phyloP scores from a whole-genome alignment of 2,888 invertebrate species.

The Zeuzera pyrina region DNA sequence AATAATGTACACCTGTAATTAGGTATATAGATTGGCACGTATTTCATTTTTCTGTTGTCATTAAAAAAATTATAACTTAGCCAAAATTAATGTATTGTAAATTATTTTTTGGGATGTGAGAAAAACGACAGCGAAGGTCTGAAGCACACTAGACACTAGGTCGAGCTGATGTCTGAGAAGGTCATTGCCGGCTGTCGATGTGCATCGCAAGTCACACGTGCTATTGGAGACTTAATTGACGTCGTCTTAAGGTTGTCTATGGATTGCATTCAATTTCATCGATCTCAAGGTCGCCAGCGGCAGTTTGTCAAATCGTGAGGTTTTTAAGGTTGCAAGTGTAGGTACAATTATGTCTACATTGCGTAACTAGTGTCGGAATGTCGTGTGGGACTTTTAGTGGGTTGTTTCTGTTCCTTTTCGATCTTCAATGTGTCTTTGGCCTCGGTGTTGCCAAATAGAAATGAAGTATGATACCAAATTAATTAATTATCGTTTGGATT shows the following conservation, averaged over 20 bases:
- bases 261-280: conserved; percentile 22
- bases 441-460: too few relatives aligned
- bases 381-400: conserved; percentile 1
- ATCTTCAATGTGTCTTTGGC: background rate
- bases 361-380: conserved; percentile 1
- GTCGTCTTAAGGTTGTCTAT: conserved; percentile 13
- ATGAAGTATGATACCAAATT: too few relatives aligned
- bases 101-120: conserved; percentile 8
- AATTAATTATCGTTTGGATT: too few relatives aligned
- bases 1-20: conserved; percentile 10
- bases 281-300: conserved; percentile 37
- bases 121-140: conserved; percentile 10
- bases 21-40: conserved; percentile 51
- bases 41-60: conserved; percentile 22
- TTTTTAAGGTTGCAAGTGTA: conserved; percentile 25
- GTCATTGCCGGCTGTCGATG: conserved; percentile 36
- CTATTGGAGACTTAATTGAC: conserved; percentile 2
- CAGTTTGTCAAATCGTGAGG: conserved; percentile 20
- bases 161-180: conserved; percentile 39
- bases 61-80: conserved; percentile 3
- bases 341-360: conserved; percentile 2
- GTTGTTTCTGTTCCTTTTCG: background rate
- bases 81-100: conserved; percentile 12
- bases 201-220: conserved; percentile 13
- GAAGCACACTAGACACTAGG: conserved; percentile 36